These are phyloP conservation scores for Dicyrtomina minuta DNA, from an alignment of 2,888 invertebrate genomes.

Conservation along the genomic window DNA sequence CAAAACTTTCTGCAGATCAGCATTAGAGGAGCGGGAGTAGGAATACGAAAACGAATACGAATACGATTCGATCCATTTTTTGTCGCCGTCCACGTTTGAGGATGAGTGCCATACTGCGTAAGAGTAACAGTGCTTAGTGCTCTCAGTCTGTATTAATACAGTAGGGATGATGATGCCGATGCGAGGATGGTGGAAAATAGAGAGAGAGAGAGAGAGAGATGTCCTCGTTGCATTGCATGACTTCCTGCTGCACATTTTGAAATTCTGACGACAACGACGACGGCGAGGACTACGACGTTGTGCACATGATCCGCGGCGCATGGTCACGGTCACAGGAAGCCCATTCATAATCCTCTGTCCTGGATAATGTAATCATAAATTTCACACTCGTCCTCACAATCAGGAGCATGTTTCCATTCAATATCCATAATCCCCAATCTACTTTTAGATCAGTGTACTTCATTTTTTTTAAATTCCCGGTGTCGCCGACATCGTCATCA, in stretches of 20 bases:
- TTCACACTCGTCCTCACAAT: conserved; percentile 24
- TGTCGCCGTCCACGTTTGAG: background rate
- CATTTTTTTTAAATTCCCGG: too few relatives aligned
- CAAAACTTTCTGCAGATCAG: conserved; percentile 21
- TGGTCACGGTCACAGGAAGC: conserved; percentile 25
- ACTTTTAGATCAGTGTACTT: background rate
- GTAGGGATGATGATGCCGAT: too few relatives aligned
- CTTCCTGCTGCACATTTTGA: conserved; percentile 3
- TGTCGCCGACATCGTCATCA: too few relatives aligned
- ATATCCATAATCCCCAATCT: background rate
- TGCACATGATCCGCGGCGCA: background rate
- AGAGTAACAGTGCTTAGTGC: background rate
- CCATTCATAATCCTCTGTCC: conserved; percentile 23
- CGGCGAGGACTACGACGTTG: too few relatives aligned
- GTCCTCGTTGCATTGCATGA: background rate
- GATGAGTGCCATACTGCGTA: background rate
- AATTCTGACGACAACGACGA: conserved; percentile 11
- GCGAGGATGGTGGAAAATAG: too few relatives aligned
- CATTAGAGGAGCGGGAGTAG: background rate
- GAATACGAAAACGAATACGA: background rate
- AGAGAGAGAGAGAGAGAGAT: background rate
- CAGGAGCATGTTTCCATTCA: conserved; percentile 5
- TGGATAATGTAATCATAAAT: conserved; percentile 25
- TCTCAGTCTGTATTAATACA: background rate
- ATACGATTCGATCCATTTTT: background rate